Evolutionary conservation across 1,140 invertebrate genomes (phyloP), one percentile per base, ranked within the genome.

Genomic region (Lethocerus indicus): DNA sequence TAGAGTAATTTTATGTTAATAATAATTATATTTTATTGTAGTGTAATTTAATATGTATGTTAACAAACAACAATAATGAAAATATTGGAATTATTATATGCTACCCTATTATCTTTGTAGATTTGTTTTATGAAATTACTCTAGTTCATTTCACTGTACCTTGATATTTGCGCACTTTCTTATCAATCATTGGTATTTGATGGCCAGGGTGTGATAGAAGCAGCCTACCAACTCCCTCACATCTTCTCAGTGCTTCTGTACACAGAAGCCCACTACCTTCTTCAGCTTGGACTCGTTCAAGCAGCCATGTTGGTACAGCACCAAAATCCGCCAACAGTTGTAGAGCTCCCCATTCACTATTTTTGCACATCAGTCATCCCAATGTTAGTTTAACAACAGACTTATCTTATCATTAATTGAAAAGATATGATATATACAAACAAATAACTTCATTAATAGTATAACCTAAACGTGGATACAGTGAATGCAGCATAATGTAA

Each of bases 141-240:
- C n/a, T 9, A n/a, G 7, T 32, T 9, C n/a, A 9, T 32, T n/a
- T 9, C n/a, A 32, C 9, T 32, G n/a, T 29, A 47, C 51, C 51
- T 52, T 52, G 51, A 43, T 52, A 48, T 47, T 47, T 48, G 4
- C 52, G 35, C 14, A 53, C 50, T 20, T 41, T 50, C 42, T 53
- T 53, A 26, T 53, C 52, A 9, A 53, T 68, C 78, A 82, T 81
- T 13, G 74, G 73, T 36, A 82, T 76, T 5, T 73, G 64, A 59
- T 86, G 81, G 1, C 83, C 82, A 0, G 81, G 82, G 54, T 78
- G 76, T 40, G 83, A 71, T 1, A 87, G 64, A 12, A 86, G 63
- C 21, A 87, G 65, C 47, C 78, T 69, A 1, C 82, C 83, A 3
- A 87, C 83, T 0, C 83, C 83, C 65, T 87, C 83, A 60, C 83